Conservation (phyloP, 2,888 invertebrate species). For the Lepidonotus clava region DNA sequence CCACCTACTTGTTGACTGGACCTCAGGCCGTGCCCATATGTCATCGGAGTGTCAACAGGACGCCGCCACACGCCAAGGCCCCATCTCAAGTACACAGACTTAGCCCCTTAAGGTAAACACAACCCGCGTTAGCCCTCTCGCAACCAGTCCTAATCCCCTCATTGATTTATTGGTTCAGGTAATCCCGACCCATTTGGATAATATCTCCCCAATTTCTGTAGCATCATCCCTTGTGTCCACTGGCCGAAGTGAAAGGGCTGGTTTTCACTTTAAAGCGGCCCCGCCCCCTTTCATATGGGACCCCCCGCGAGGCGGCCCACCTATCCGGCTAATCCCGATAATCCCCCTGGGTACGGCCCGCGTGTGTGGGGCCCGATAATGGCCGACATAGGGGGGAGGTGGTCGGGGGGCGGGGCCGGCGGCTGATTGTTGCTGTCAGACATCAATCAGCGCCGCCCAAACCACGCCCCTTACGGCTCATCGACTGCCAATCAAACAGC, state of each 20-base stretch:
- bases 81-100: no score
- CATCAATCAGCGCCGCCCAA: neutral
- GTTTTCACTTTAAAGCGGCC: constrained; percentile 6
- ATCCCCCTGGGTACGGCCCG: constrained; percentile 2
- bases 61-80: neutral
- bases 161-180: neutral
- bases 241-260: neutral
- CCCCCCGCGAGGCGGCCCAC: neutral
- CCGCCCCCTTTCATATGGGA: neutral
- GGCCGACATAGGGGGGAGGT: neutral
- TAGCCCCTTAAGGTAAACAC: neutral
- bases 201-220: neutral
- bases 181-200: neutral
- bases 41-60: neutral
- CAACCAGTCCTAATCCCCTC: neutral
- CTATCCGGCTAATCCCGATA: constrained; percentile 5
- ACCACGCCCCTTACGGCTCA: neutral
- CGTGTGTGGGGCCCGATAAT: neutral
- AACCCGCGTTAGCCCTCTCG: neutral
- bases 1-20: neutral
- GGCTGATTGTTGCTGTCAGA: neutral
- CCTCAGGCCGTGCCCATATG: neutral
- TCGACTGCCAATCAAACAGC: neutral
- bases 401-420: neutral
- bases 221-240: neutral